Base-by-base conservation (phyloP, 2,797 vertebrate species). In the Pantherophis vulpinus region DNA sequence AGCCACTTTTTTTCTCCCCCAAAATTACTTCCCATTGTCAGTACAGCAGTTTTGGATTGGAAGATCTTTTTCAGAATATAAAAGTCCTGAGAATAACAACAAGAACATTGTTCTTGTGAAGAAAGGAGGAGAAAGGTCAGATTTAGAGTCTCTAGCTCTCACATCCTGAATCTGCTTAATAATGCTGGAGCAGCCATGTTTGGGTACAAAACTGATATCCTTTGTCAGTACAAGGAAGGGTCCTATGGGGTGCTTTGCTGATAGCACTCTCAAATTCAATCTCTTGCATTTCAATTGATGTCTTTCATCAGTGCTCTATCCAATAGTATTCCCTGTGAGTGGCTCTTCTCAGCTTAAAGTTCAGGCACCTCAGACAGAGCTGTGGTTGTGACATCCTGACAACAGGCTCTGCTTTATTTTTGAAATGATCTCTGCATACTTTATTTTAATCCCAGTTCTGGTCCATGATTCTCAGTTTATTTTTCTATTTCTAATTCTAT, bases 321-420 rank as follows among this genome's bases (percentile, higher is more conserved):
- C 56, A 0, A 0, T 60, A 89, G 11, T 47, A 59, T 89, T 90
- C 51, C 32, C 61, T 79, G 59, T 87, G 79, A 87, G 87, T 93
- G 60, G 47, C 56, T 93, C 63, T 93, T 55, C n/a, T 91, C 86
- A 93, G 56, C 66, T 56, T 91, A 59, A 88, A 51, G 56, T 89
- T 91, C 86, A 88, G 56, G 13, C 29, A 93, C 55, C 56, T 91
- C 83, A 93, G 86, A 70, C 86, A 88, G 66, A 91, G 93, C 56
- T 61, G 23, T 51, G 63, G 63, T 61, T 88, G 56, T 91, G 63
- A 88, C 83, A 61, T 90, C 20, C 88, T 87, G 61, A 87, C 79
- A 94, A 92, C 61, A 90, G 61, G 60, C 37, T 60, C 29, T 74
- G 88, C 29, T 70, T 92, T 55, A 42, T 58, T 86, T 93, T 87